A percentile compares a stretch with the other conserved stretches of the same genome.
These are phyloP conservation scores for Standfussiana lucernea DNA, from an alignment of 2,888 invertebrate species.

Conservation along the genomic window DNA sequence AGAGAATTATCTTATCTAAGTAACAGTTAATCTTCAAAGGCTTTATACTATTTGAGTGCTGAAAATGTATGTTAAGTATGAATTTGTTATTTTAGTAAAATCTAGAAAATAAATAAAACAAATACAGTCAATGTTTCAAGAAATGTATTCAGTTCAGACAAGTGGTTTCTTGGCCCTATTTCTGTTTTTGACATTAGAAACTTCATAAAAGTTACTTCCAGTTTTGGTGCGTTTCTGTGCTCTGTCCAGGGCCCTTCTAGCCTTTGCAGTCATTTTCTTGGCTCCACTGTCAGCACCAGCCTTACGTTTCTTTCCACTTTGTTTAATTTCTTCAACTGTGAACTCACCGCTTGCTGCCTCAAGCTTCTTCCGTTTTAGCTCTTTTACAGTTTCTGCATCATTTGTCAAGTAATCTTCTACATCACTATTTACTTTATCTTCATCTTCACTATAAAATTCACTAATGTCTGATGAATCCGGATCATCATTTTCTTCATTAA, in stretches of 20 bases:
- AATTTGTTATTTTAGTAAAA: not conserved
- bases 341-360: conserved; percentile 90
- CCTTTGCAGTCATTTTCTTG: conserved; percentile 93
- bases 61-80: not conserved
- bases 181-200: conserved; percentile 96
- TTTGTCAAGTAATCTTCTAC: conserved; percentile 88
- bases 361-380: conserved; percentile 86
- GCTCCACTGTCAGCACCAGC: conserved; percentile 66
- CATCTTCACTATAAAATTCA: conserved; percentile 93
- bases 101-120: conserved; percentile 25
- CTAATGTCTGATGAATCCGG: conserved; percentile 92
- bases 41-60: not conserved
- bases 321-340: conserved; percentile 88
- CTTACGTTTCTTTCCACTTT: conserved; percentile 82
- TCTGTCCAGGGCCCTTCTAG: conserved; percentile 94
- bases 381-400: conserved; percentile 86
- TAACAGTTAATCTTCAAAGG: not conserved
- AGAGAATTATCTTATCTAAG: not conserved
- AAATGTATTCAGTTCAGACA: conserved; percentile 59
- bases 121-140: conserved; percentile 20
- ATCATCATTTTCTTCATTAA: conserved; percentile 76
- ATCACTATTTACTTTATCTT: conserved; percentile 88
- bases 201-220: conserved; percentile 97
- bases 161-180: conserved; percentile 93
- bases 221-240: conserved; percentile 94